phyloP scores from a whole-genome alignment of 1,140 invertebrate species.

The Littorina saxatilis region DNA sequence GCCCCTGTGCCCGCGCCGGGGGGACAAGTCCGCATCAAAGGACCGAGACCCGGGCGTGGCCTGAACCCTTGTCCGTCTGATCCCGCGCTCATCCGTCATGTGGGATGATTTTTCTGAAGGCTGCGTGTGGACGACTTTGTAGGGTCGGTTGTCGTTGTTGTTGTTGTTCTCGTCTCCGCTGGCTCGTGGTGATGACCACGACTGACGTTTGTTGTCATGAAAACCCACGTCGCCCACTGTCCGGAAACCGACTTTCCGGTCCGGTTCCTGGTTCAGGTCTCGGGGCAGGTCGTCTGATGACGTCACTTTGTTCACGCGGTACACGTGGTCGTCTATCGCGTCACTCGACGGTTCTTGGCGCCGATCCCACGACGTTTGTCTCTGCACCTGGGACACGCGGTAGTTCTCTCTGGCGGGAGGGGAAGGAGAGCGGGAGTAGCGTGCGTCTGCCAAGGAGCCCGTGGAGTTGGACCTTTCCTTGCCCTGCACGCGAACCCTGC shows the following conservation, averaged over 20 bases:
- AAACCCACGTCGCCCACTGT: too few species aligned
- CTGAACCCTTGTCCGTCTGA: background rate
- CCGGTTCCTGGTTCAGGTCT: background rate
- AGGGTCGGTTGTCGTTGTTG: background rate
- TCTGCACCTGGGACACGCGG: constrained; percentile 24
- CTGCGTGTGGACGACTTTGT: background rate
- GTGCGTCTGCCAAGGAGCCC: background rate
- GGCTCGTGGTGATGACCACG: background rate
- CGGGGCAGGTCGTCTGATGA: background rate
- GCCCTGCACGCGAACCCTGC: constrained; percentile 5
- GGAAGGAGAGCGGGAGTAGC: background rate
- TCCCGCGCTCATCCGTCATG: constrained; percentile 22
- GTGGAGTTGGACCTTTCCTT: constrained; percentile 18
- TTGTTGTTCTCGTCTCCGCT: constrained; percentile 26
- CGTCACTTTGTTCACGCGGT: constrained; percentile 1
- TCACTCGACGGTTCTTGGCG: background rate
- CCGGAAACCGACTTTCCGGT: too few species aligned
- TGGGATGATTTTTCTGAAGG: constrained; percentile 1
- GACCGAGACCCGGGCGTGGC: background rate
- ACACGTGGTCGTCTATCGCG: background rate
- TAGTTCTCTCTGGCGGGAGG: constrained; percentile 2
- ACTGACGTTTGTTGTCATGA: too few species aligned
- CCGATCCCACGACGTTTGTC: background rate
- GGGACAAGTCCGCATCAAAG: background rate
- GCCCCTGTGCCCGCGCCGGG: background rate